Base-by-base conservation (phyloP, 2,113 vertebrate genomes). In the Pachyramphus minor region DNA sequence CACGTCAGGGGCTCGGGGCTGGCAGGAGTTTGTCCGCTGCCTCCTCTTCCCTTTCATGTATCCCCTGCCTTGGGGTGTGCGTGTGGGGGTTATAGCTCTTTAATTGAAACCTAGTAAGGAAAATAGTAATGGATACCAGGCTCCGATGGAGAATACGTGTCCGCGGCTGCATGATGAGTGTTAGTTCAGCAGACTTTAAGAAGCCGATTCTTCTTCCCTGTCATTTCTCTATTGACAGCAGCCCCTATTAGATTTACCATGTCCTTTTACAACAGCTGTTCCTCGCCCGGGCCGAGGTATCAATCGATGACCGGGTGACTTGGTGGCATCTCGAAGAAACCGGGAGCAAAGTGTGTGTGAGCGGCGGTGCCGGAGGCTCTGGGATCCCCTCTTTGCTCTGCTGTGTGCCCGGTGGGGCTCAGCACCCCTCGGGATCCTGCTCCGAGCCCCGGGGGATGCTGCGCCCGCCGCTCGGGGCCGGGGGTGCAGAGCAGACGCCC, bases 181-280 rank as follows among this genome's bases (percentile, higher is more conserved):
- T 98, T 98, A 98, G 98, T 98, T 98, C 98, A 97, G 98, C 98
- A 95, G 96, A 95, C 96, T 94, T 94, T 77, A 93, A 96, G 88
- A 73, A 91, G 95, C 55, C 81, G 72, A 96, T 98, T 95, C 96
- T 97, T 98, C 97, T 98, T 92, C 73, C 78, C 96, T 97, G 97
- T 98, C 98, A 97, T 93, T 95, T 95, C 76, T 35, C 93, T 93
- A 96, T 96, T 96, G 97, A 96, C 96, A 96, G 96, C 89, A 94
- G 87, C 64, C 53, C 77, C 87, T 93, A 97, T 93, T 95, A 94
- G 91, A 97, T 96, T 96, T 95, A 96, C 91, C 91, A 88, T 94
- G 92, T 87, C 92, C 94, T 95, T 94, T 80, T 47, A 93, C 93
- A 96, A 94, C 95, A 96, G 89, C 93, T 88, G 93, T 71, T 88